Conservation (phyloP, 2,113 vertebrate species). For the Etheostoma spectabile region DNA sequence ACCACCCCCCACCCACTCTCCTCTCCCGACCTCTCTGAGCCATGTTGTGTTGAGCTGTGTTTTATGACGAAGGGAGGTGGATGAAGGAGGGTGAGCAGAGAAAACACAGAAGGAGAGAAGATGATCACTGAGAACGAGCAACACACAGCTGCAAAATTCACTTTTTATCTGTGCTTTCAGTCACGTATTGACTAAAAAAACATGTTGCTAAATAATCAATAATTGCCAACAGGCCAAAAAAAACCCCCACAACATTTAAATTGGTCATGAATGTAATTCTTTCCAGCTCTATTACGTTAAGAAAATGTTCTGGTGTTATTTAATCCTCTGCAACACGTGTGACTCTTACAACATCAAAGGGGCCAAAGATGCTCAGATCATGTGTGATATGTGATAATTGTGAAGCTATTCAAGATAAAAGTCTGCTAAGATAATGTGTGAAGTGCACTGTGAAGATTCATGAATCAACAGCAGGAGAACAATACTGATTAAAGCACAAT, state of each 20-base stretch:
- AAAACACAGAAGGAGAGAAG: conserved; percentile 45
- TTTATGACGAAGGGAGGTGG: conserved; percentile 56
- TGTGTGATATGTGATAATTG: not conserved
- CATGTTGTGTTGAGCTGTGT: conserved; percentile 38
- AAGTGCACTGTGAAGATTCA: conserved; percentile 20
- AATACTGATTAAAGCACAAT: conserved; percentile 35
- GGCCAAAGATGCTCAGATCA: conserved; percentile 8
- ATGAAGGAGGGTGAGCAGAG: conserved; percentile 39
- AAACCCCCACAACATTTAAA: not conserved
- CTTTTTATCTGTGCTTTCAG: not conserved
- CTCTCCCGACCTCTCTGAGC: conserved; percentile 40
- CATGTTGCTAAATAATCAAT: not conserved
- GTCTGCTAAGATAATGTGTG: conserved; percentile 38
- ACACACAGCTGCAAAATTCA: not conserved
- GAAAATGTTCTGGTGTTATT: not conserved
- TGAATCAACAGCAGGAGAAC: conserved; percentile 24
- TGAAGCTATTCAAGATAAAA: conserved; percentile 5
- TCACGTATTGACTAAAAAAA: not conserved
- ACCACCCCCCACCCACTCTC: not conserved
- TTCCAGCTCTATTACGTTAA: not conserved
- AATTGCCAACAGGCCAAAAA: not conserved
- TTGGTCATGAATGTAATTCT: not conserved
- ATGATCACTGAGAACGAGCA: not conserved
- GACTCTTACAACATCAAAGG: conserved; percentile 13
- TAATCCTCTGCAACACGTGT: conserved; percentile 1